Base-by-base conservation (phyloP, 1,140 invertebrate genomes). In the Philopotamus ludificatus region DNA sequence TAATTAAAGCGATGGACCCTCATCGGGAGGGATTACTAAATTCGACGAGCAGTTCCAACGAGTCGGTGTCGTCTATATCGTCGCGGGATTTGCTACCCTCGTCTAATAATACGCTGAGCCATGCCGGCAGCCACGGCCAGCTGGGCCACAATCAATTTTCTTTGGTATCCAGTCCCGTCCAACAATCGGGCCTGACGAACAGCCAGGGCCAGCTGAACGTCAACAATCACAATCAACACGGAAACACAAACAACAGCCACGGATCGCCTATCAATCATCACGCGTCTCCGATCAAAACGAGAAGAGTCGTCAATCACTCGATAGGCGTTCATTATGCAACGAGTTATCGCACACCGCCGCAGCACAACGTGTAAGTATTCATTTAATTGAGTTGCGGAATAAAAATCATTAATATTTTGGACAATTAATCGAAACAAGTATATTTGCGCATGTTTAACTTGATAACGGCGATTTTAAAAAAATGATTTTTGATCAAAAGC, bases 41-140 rank as follows among this genome's bases (percentile, higher is more conserved):
- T 76, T 73, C 78, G 4, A 87, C 86, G 0, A 89, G 87, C 71
- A 89, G 88, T 78, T 89, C 87, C 16, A 89, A 86, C 74, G 88
- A 90, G 76, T 89, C 88, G 15, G 85, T 89, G 3, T 87, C 87
- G 1, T 86, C 87, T 2, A 79, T 81, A 39, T 84, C 84, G 2
- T 79, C 79, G 12, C 76, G 81, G 64, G 77, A 76, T 7, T 10
- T 63, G 47, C n/a, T n/a, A n/a, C 51, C 45, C 4, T n/a, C 25
- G 16, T n/a, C 50, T 1, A 9, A 26, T 3, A 21, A 20, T 21
- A 2, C 21, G 49, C 55, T 65, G 4, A 47, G 51, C 22, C 61
- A 65, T 57, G 7, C 49, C 10, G 53, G 23, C 47, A 62, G 44
- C 47, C 66, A 68, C 39, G 28, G 61, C 0, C 66, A 51, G 23